phyloP scores from a whole-genome alignment of 2,113 vertebrate species.

The Prochilodus magdalenae region DNA sequence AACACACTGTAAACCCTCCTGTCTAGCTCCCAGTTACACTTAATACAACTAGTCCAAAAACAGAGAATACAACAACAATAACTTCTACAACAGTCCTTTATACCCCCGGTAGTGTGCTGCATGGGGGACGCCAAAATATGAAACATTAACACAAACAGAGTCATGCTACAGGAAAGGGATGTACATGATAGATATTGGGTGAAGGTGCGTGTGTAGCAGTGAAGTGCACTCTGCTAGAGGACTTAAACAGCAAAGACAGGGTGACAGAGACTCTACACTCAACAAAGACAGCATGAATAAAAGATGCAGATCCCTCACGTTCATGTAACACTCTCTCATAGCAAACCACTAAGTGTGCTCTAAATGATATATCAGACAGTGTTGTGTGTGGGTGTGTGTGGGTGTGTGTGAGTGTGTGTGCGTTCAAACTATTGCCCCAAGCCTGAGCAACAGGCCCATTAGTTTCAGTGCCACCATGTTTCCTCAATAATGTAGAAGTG shows the following conservation, averaged over 20 bases:
- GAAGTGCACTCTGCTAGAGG: neutral
- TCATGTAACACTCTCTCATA: constrained; percentile 12
- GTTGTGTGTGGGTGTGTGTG: neutral
- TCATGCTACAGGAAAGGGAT: neutral
- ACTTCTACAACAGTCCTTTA: too few relatives aligned
- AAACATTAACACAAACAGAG: neutral
- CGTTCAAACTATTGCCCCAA: neutral
- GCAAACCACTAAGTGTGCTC: constrained; percentile 21
- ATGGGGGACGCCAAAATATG: too few relatives aligned
- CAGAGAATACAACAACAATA: too few relatives aligned
- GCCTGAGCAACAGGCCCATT: constrained; percentile 1
- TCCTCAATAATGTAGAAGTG: constrained; percentile 7
- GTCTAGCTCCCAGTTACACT: too few relatives aligned
- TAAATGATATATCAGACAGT: constrained; percentile 35
- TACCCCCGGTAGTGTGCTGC: too few relatives aligned
- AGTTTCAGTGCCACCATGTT: neutral
- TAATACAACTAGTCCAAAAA: too few relatives aligned
- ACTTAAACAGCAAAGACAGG: constrained; percentile 7
- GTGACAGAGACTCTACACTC: constrained; percentile 18
- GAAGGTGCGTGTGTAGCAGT: neutral
- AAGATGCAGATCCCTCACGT: constrained; percentile 24
- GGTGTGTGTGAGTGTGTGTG: constrained; percentile 1
- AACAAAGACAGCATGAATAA: constrained; percentile 29
- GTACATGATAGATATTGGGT: neutral
- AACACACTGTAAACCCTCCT: too few relatives aligned